Conservation (phyloP, 1,140 invertebrate genomes). For the Pachypsylla venusta region DNA sequence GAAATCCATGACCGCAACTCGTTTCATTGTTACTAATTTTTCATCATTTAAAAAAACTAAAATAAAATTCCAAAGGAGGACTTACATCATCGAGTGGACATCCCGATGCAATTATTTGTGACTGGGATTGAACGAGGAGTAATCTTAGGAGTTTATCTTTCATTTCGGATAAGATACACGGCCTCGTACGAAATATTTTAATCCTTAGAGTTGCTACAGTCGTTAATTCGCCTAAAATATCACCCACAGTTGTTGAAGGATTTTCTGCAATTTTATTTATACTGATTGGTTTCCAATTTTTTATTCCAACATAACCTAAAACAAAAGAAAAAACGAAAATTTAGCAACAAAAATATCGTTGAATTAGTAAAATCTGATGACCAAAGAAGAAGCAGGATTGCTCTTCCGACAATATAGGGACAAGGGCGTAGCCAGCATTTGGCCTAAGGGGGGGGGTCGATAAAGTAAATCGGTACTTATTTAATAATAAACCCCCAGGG, state of each 20-base stretch:
- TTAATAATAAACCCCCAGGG: too few relatives aligned
- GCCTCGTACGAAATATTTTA: slow-evolving; percentile 61
- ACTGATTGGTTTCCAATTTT: slow-evolving; percentile 83
- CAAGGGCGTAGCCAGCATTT: too few relatives aligned
- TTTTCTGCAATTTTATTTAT: slow-evolving; percentile 82
- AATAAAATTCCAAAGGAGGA: slow-evolving; percentile 11
- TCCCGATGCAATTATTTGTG: slow-evolving; percentile 66
- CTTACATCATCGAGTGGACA: slow-evolving; percentile 85
- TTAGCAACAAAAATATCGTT: too few relatives aligned
- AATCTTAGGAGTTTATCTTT: slow-evolving; percentile 84
- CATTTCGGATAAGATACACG: slow-evolving; percentile 63
- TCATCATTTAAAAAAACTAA: background rate
- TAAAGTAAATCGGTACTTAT: too few relatives aligned
- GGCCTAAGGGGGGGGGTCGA: too few relatives aligned
- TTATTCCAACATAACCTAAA: slow-evolving; percentile 69
- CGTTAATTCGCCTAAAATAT: slow-evolving; percentile 81
- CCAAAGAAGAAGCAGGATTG: too few relatives aligned
- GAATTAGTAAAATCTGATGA: too few relatives aligned
- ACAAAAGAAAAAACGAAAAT: too few relatives aligned
- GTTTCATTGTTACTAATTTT: background rate
- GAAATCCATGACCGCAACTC: too few relatives aligned
- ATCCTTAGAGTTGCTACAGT: slow-evolving; percentile 80
- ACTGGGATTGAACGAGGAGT: slow-evolving; percentile 71
- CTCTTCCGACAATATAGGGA: too few relatives aligned
- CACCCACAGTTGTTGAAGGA: slow-evolving; percentile 67